phyloP scores from a whole-genome alignment of 2,888 invertebrate genomes.

The Drosophila anomelani region DNA sequence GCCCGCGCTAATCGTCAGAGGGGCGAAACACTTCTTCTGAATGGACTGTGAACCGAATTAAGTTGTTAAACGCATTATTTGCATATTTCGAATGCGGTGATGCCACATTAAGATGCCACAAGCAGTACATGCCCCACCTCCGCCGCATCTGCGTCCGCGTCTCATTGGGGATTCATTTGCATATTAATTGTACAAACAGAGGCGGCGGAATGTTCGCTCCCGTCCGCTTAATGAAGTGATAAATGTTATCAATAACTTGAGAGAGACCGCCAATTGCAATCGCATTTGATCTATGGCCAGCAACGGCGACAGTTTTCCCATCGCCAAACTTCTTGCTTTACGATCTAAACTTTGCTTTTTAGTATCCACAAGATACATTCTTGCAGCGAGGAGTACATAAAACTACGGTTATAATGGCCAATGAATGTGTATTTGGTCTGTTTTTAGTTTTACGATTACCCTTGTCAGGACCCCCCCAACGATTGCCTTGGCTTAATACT shows the following conservation, averaged over 20 bases:
- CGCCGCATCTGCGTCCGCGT: neutral
- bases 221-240: slow-evolving; percentile 72
- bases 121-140: slow-evolving; percentile 16
- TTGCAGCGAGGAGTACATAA: slow-evolving; percentile 60
- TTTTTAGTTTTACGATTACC: slow-evolving; percentile 39
- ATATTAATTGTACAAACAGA: slow-evolving; percentile 82
- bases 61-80: slow-evolving; percentile 84
- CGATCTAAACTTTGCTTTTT: slow-evolving; percentile 53
- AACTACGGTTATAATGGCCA: slow-evolving; percentile 53
- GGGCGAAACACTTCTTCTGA: slow-evolving; percentile 41
- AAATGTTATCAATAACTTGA: slow-evolving; percentile 60
- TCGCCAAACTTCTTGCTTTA: slow-evolving; percentile 44
- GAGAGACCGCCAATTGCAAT: slow-evolving; percentile 42
- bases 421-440: slow-evolving; percentile 29
- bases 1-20: slow-evolving; percentile 55
- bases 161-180: slow-evolving; percentile 71
- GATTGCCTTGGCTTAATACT: slow-evolving; percentile 14
- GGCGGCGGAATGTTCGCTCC: slow-evolving; percentile 50
- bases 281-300: slow-evolving; percentile 42
- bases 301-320: slow-evolving; percentile 24
- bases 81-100: slow-evolving; percentile 73
- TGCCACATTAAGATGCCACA: slow-evolving; percentile 75
- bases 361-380: slow-evolving; percentile 45
- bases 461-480: slow-evolving; percentile 12
- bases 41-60: slow-evolving; percentile 73